Base-by-base conservation (phyloP, 2,797 vertebrate species). In the Aphelocoma californica region DNA sequence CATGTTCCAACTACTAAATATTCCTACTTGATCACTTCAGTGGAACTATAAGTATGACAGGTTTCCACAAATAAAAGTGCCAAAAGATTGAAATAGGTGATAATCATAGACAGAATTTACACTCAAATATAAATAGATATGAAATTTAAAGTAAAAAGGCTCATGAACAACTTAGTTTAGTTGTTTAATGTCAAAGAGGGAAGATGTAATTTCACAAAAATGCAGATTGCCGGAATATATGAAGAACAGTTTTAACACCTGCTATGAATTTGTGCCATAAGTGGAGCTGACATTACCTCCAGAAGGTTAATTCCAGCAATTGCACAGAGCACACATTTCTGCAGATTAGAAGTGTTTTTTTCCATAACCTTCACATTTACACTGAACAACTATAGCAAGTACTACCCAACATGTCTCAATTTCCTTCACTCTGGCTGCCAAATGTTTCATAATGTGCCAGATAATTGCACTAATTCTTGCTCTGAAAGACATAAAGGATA, bases 401-500 rank as follows among this genome's bases (percentile, higher is more conserved):
- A 25, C 24, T 67, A 54, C 26, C 42, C 84, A 65, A 12, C 0
- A 0, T 6, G 53, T 77, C 81, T 84, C 71, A 32, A 36, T 85
- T 91, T 67, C 53, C 83, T 75, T 44, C 50, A 29, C 18, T 47
- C 44, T 38, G 24, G 23, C 36, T 93, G 79, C 75, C 79, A 87
- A 82, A 80, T 9, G 11, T 81, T 94, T 79, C 60, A 78, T 73
- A 61, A 65, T 1, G 14, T 51, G 18, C 26, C 6, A 2, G 51
- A 60, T 93, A 94, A 95, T 48, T 84, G 44, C 65, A 75, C 32
- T 65, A 94, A 94, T 54, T 29, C 81, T 93, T 81, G 31, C 54
- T 69, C 81, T 72, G 38, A 94, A 79, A 95, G 58, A 56, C 26
- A 31, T 48, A 44, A 92, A 81, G 29, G 31, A 29, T 74, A 81